phyloP scores from a whole-genome alignment of 1,140 invertebrate species.

The Leptestheria dahalacensis region DNA sequence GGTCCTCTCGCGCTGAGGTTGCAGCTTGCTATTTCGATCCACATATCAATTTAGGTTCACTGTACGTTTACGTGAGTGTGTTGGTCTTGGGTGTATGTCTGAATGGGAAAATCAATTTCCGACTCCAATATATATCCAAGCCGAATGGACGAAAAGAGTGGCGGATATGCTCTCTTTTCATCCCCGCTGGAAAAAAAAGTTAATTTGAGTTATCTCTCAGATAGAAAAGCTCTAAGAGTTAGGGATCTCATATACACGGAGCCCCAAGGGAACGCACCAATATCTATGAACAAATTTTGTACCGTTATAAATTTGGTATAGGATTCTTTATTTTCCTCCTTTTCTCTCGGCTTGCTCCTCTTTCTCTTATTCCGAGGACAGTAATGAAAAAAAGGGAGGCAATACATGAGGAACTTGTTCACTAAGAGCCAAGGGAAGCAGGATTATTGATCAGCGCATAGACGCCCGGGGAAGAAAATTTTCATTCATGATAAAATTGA shows the following conservation, averaged over 20 bases:
- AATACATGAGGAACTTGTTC: neutral
- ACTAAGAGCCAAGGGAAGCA: too few relatives aligned
- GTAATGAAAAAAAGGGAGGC: neutral
- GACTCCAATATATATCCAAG: neutral
- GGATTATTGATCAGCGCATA: too few relatives aligned
- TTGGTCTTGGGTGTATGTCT: neutral
- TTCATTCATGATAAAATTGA: neutral
- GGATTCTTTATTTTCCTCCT: too few relatives aligned
- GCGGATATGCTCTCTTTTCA: neutral
- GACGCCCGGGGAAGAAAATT: too few relatives aligned
- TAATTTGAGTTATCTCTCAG: too few relatives aligned
- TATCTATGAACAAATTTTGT: too few relatives aligned
- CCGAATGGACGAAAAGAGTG: neutral
- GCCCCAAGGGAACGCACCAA: neutral
- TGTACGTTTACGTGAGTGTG: too few relatives aligned
- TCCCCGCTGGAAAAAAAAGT: neutral
- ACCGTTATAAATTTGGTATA: neutral
- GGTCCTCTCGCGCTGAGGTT: too few relatives aligned
- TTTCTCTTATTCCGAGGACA: neutral
- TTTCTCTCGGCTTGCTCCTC: too few relatives aligned
- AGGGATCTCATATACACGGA: too few relatives aligned
- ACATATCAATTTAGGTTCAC: neutral
- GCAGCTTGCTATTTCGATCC: neutral
- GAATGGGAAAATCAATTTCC: neutral
- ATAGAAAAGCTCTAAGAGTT: too few relatives aligned